These are phyloP conservation scores for Protomyctophum bolini DNA, from an alignment of 2,113 vertebrate species.

Conservation along the genomic window DNA sequence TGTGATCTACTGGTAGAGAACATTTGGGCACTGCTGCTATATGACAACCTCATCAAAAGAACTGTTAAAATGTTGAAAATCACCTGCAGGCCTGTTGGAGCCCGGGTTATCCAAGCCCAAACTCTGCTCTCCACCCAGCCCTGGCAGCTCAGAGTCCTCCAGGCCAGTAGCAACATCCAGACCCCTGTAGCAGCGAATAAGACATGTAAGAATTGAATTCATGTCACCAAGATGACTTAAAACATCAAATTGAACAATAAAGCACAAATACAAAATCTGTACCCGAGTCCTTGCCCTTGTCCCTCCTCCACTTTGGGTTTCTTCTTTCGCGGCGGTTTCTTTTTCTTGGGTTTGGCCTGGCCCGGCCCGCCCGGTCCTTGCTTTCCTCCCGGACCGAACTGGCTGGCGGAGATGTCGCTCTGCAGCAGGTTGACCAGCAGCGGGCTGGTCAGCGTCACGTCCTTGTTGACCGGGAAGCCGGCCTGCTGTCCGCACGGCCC, in stretches of 20 bases:
- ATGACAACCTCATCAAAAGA: background rate
- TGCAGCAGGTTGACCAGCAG: slow-evolving; percentile 96
- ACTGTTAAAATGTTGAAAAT: slow-evolving; percentile 14
- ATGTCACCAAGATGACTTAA: background rate
- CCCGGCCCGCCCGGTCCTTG: slow-evolving; percentile 78
- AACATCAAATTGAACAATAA: background rate
- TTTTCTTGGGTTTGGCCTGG: slow-evolving; percentile 95
- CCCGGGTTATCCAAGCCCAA: slow-evolving; percentile 85
- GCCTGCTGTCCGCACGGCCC: slow-evolving; percentile 86
- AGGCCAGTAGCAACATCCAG: slow-evolving; percentile 85
- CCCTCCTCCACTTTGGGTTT: slow-evolving; percentile 84
- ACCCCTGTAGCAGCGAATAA: slow-evolving; percentile 69
- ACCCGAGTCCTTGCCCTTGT: slow-evolving; percentile 89
- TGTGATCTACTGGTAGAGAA: background rate
- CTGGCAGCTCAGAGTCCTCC: slow-evolving; percentile 88
- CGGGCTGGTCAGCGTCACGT: slow-evolving; percentile 95
- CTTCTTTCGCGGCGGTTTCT: slow-evolving; percentile 97
- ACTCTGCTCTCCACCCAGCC: slow-evolving; percentile 86
- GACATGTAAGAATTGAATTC: background rate
- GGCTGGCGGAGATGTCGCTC: slow-evolving; percentile 96
- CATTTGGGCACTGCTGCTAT: too few relatives aligned
- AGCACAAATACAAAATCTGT: slow-evolving; percentile 57
- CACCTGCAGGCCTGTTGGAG: slow-evolving; percentile 87
- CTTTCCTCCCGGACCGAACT: slow-evolving; percentile 96
- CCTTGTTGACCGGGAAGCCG: slow-evolving; percentile 93